phyloP scores from a whole-genome alignment of 2,888 invertebrate species.

The Molanna angustata region DNA sequence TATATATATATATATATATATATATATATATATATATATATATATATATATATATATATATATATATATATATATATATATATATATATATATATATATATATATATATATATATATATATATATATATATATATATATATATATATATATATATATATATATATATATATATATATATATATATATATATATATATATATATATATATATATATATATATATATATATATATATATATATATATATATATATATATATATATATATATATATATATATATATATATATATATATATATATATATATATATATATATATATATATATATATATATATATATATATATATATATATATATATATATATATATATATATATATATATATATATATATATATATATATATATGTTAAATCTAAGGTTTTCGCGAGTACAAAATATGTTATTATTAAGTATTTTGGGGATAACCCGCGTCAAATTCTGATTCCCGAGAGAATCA shows the following conservation, averaged over 20 bases:
- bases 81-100: background rate
- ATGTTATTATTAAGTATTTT: no score
- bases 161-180: background rate
- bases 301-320: slow-evolving; percentile 6
- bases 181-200: background rate
- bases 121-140: background rate
- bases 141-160: background rate
- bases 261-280: slow-evolving; percentile 6
- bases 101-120: background rate
- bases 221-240: background rate
- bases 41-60: background rate
- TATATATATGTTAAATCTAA: no score
- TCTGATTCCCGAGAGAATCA: no score
- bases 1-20: background rate
- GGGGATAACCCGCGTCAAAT: no score
- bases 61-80: background rate
- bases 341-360: slow-evolving; percentile 7
- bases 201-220: background rate
- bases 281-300: slow-evolving; percentile 6
- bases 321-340: slow-evolving; percentile 6
- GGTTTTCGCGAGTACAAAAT: no score
- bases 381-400: background rate
- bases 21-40: background rate
- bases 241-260: background rate
- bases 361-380: background rate